Percentiles rank a stretch among this genome's conserved stretches.
Conservation (phyloP, 1,140 invertebrate species). For the Macrotrachela quadricornifera region DNA sequence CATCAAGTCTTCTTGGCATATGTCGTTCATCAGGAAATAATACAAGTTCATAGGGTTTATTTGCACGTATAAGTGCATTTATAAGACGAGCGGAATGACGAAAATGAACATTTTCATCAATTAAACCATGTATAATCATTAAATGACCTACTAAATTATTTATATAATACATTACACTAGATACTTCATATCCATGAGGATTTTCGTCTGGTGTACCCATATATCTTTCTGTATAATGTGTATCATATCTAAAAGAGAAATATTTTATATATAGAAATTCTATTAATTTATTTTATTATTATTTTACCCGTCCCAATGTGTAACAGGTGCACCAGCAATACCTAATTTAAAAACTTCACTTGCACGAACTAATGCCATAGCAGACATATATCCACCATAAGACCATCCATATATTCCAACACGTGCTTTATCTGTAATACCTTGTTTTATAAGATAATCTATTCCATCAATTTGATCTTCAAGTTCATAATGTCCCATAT, state of each 20-base stretch:
- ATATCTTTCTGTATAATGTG: slow-evolving; percentile 79
- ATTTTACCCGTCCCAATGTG: slow-evolving; percentile 70
- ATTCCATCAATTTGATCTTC: slow-evolving; percentile 86
- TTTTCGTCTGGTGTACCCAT: slow-evolving; percentile 74
- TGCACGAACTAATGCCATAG: slow-evolving; percentile 33
- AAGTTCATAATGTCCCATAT: slow-evolving; percentile 82
- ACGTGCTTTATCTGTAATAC: slow-evolving; percentile 47
- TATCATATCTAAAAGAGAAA: slow-evolving; percentile 40
- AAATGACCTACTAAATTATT: slow-evolving; percentile 51
- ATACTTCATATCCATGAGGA: slow-evolving; percentile 42
- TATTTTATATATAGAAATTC: no score
- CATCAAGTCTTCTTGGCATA: no score
- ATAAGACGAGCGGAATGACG: slow-evolving; percentile 76
- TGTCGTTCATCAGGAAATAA: no score
- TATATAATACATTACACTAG: slow-evolving; percentile 17
- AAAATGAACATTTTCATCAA: slow-evolving; percentile 99
- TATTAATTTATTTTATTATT: no score
- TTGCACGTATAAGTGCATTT: slow-evolving; percentile 53
- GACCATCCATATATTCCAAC: slow-evolving; percentile 95
- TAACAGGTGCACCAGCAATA: slow-evolving; percentile 86
- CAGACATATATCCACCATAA: slow-evolving; percentile 47
- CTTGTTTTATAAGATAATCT: no score
- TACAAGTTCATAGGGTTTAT: slow-evolving; percentile 62
- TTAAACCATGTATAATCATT: slow-evolving; percentile 86
- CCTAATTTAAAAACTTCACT: slow-evolving; percentile 41